Conservation (phyloP, 2,797 vertebrate species). For the Microhierax caerulescens region DNA sequence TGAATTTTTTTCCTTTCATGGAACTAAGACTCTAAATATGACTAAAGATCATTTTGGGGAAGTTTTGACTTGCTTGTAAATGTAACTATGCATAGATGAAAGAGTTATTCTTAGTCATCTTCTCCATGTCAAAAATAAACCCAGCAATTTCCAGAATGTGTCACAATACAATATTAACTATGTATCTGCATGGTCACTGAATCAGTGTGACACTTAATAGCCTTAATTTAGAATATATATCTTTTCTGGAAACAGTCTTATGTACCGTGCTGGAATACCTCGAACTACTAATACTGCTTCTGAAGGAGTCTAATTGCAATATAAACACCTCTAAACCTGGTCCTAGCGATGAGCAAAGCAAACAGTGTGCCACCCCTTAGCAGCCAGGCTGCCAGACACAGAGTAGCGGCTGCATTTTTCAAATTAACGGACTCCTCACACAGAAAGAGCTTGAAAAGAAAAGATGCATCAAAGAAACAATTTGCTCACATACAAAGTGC, state of each 20-base stretch:
- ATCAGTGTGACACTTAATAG: background rate
- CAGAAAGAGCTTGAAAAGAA: background rate
- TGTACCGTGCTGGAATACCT: background rate
- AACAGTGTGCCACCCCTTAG: background rate
- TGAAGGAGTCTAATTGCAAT: background rate
- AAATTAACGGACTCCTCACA: background rate
- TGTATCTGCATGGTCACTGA: background rate
- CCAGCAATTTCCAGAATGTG: slow-evolving; percentile 47
- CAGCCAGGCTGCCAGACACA: background rate
- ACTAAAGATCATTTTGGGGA: slow-evolving; percentile 33
- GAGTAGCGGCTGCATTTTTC: background rate
- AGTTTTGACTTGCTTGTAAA: slow-evolving; percentile 41
- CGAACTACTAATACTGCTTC: background rate
- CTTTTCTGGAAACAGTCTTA: background rate
- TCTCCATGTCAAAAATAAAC: slow-evolving; percentile 63
- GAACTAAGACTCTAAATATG: slow-evolving; percentile 3
- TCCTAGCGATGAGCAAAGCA: background rate
- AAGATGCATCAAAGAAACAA: background rate
- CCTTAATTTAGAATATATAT: background rate
- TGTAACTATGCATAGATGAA: slow-evolving; percentile 29
- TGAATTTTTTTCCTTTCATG: slow-evolving; percentile 47
- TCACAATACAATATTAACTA: slow-evolving; percentile 55
- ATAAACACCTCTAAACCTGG: background rate
- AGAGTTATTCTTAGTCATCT: slow-evolving; percentile 57
- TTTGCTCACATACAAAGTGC: background rate